Base-by-base conservation (phyloP, 1,140 invertebrate species). In the Drosophila pandora region DNA sequence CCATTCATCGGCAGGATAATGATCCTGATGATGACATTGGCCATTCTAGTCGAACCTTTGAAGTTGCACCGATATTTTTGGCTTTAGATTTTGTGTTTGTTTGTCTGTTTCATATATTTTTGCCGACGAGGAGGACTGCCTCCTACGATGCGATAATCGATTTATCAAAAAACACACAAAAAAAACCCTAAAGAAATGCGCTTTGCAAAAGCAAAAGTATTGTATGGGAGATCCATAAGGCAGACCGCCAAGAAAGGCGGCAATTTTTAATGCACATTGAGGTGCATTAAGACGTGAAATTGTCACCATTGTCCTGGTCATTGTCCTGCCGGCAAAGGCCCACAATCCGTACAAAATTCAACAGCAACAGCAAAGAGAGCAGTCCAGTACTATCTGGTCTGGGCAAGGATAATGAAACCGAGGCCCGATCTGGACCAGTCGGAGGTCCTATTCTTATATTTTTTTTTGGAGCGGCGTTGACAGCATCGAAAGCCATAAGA, bases 211-310 rank as follows among this genome's bases (percentile, higher is more conserved):
- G 41, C 41, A 43, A 21, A 21, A 21, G 41, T 7, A 22, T 37
- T 37, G 34, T 37, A n/a, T n/a, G 12, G 6, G 41, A 60, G 62
- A 34, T 65, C 47, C 50, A 80, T 69, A 37, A 79, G 47, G 45
- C 41, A 47, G 49, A 47, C 67, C 65, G 67, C 67, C 68, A 22
- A 34, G 39, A 37, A 21, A 13, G 49, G 30, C 39, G 78, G 64
- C 81, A 61, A 73, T 70, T 77, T 65, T 64, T 60, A 74, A 80
- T 78, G 80, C 64, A 70, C 88, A 90, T 90, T 90, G 76, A 83
- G 77, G 84, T 89, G 81, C 89, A 90, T 90, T 90, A 87, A 90
- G 89, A 90, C 90, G 89, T 90, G 89, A 90, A 90, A 90, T 90
- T 90, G 89, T 83, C 82, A 77, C 79, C 81, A 90, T 90, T 90